Evolutionary conservation across 2,113 vertebrate species (phyloP), one percentile per base, ranked within the genome.

Genomic region (Coptodon rendalli): DNA sequence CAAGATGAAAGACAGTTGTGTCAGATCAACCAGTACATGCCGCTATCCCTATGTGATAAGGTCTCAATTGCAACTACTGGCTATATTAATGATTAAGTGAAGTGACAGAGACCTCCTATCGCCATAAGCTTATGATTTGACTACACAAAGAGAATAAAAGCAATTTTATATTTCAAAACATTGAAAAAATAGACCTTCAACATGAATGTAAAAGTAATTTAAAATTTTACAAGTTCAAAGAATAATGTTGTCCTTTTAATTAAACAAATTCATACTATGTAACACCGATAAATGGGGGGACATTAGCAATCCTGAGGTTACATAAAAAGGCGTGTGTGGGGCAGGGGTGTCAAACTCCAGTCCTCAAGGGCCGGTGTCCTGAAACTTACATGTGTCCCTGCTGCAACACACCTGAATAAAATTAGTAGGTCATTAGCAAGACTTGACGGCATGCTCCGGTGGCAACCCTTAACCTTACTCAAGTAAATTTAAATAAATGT

Each of bases 321-420:
- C 1, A 48, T 27, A 19, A 48, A 73, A 76, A n/a, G 0, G 6
- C 34, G n/a, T 7, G 61, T 66, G 61, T n/a, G 3, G 10, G 19
- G 34, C 59, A 63, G 31, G 17, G 59, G 31, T 63, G 59, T 63
- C 59, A 19, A 63, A 63, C 59, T 63, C 17, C 9, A 63, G 17
- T 2, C 59, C 31, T 63, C 31, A 4, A n/a, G 59, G 9, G 31
- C 16, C 1, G 0, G 1, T 63, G 59, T 36, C 31, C 6, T 63
- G 31, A 36, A 63, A 63, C 17, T 4, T 7, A 11, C 59, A 63
- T 5, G 31, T 63, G 59, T 63, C 6, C 59, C 59, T 63, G 31
- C 59, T 36, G 31, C 31, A 63, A 63, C 9, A 0, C 17, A 63
- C 59, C 1, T 36, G 59, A 63, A 63, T 63, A 63, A 34, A 63